phyloP scores from a whole-genome alignment of 2,113 vertebrate species.

The Sapajus apella region DNA sequence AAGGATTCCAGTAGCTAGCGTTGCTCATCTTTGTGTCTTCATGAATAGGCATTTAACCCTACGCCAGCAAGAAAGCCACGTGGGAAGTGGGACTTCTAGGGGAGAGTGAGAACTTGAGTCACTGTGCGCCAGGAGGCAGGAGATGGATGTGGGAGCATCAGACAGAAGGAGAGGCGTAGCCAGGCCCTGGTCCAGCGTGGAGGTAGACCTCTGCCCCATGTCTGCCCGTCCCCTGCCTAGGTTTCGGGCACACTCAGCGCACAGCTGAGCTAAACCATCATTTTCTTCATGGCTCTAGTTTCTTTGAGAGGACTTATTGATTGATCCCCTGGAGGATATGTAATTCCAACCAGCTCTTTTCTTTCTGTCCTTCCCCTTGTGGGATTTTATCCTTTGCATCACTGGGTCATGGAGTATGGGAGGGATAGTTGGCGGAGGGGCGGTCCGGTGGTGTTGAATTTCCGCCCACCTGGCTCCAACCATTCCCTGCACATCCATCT shows the following conservation, averaged over 20 bases:
- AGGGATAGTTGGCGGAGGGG: neutral
- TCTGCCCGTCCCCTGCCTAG: rapidly evolving
- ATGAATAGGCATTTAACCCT: neutral
- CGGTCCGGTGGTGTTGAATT: neutral
- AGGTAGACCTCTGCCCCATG: rapidly evolving
- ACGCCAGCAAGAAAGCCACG: neutral
- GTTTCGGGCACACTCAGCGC: neutral
- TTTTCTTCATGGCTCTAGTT: neutral
- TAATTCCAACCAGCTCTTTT: neutral
- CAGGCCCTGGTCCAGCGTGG: neutral
- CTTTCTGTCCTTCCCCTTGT: neutral
- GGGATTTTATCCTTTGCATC: neutral
- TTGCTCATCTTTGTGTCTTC: neutral
- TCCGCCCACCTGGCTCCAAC: neutral
- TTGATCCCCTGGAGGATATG: neutral
- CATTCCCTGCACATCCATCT: neutral
- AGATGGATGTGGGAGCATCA: neutral
- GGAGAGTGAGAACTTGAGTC: neutral
- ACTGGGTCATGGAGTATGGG: neutral
- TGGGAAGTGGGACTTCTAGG: neutral
- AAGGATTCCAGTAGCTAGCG: neutral
- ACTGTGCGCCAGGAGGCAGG: neutral
- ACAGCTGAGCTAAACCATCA: neutral
- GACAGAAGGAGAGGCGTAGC: neutral
- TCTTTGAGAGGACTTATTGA: neutral